A percentile compares a stretch with the other conserved stretches of the same genome.
These are phyloP conservation scores for Corvus cornix DNA, from an alignment of 2,113 vertebrate genomes.

Conservation along the genomic window DNA sequence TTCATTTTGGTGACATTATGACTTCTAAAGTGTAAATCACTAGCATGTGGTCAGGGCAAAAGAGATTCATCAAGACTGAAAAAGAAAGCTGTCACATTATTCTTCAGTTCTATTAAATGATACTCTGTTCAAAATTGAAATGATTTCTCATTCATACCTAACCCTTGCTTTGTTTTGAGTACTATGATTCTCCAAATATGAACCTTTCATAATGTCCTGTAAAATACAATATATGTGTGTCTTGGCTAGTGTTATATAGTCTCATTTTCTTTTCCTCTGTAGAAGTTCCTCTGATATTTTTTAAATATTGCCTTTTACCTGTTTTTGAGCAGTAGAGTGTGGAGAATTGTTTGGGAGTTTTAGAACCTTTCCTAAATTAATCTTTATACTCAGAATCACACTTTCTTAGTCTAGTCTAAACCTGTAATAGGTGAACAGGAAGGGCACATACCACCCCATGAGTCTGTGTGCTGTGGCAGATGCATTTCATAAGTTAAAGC, in stretches of 20 bases:
- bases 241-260: background rate
- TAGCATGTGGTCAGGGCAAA: background rate
- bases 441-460: background rate
- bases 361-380: background rate
- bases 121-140: background rate
- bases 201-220: background rate
- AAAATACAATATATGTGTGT: background rate
- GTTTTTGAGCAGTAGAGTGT: background rate
- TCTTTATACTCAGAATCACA: background rate
- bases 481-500: background rate
- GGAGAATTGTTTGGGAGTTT: background rate
- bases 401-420: background rate
- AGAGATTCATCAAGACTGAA: background rate
- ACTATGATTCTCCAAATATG: background rate
- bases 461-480: background rate
- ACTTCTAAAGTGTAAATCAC: background rate
- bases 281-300: background rate
- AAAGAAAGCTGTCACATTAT: background rate
- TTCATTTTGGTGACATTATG: background rate
- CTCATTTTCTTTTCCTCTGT: background rate
- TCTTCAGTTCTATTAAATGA: background rate
- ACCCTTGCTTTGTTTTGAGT: background rate
- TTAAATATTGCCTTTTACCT: background rate
- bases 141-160: background rate
- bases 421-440: background rate